Base-by-base conservation (phyloP, 2,888 invertebrate species). In the Tetranychus truncatus region DNA sequence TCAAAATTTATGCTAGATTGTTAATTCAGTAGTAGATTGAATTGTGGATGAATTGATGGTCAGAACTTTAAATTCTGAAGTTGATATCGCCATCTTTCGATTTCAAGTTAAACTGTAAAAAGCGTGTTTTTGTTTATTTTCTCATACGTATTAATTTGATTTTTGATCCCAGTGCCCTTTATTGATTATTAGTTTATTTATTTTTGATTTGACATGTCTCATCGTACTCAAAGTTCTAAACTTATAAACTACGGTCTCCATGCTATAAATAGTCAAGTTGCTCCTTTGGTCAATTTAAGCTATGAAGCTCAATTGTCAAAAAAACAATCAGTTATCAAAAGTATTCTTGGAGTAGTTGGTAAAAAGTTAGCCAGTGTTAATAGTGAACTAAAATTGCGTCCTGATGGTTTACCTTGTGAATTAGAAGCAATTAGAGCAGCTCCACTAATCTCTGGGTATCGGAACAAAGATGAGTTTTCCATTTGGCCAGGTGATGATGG, bases 391-490 rank as follows among this genome's bases (percentile, higher is more conserved):
- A 55, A 55, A 55, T 15, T 55, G 2, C 55, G 15, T 55, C 55
- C 55, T 55, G 55, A 15, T 55, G 15, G 66, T 11, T 75, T 76
- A 20, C 34, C 65, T 73, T 78, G 79, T 75, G 55, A 75, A 73
- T 45, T 79, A 18, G 45, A 84, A 75, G 82, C 83, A 66, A 86
- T 87, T 74, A 82, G 85, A 77, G 82, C 83, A 1, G 84, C 86
- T 0, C 85, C 86, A 0, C 80, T 83, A 71, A 81, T 82, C 1
- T 82, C 86, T 78, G 91, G 89, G 0, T 97, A 97, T 82, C 87
- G 97, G 72, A 99, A 97, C 83, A 99, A 99, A 84, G 95, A 95
- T 83, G 97, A 97, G 84, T 97, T 97, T 83, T 91, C 93, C 1
- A 88, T 96, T 78, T 69, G 69, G 69, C 69, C 69, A 5, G 97